Conservation (phyloP, 2,888 invertebrate species). For the Pseudoips prasinana region DNA sequence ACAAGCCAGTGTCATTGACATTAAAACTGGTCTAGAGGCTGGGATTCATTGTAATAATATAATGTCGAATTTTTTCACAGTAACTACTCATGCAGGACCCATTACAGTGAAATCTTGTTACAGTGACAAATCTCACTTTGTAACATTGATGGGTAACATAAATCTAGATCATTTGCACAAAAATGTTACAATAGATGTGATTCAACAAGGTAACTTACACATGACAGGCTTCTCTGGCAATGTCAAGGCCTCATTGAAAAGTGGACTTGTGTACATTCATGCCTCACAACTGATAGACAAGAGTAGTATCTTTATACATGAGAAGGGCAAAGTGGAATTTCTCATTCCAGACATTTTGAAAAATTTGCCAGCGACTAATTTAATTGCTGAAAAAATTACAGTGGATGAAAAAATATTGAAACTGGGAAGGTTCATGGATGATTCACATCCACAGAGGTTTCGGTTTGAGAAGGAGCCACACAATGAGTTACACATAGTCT, state of each 20-base stretch:
- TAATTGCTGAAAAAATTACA: slow-evolving; percentile 75
- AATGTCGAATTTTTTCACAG: slow-evolving; percentile 63
- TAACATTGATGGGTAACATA: slow-evolving; percentile 72
- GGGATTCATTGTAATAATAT: slow-evolving; percentile 67
- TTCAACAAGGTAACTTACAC: slow-evolving; percentile 70
- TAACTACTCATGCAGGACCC: slow-evolving; percentile 66
- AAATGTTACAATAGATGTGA: slow-evolving; percentile 70
- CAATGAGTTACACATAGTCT: slow-evolving; percentile 73
- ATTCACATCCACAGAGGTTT: slow-evolving; percentile 71
- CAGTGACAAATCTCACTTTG: slow-evolving; percentile 72
- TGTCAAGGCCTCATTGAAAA: slow-evolving; percentile 69
- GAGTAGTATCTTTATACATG: slow-evolving; percentile 77
- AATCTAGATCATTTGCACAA: slow-evolving; percentile 61
- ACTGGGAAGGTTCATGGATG: slow-evolving; percentile 73
- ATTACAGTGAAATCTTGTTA: slow-evolving; percentile 73
- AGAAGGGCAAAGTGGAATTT: slow-evolving; percentile 75
- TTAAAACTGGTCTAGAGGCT: slow-evolving; percentile 67
- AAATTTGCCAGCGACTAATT: slow-evolving; percentile 70
- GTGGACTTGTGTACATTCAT: slow-evolving; percentile 74
- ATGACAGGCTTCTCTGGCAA: slow-evolving; percentile 72
- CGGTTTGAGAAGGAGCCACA: slow-evolving; percentile 67
- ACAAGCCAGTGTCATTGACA: slow-evolving; percentile 63
- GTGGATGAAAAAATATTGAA: slow-evolving; percentile 72
- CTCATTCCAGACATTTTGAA: slow-evolving; percentile 64
- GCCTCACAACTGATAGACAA: slow-evolving; percentile 67